These are phyloP conservation scores for Caranx melampygus DNA, from an alignment of 2,113 vertebrate genomes.

Conservation along the genomic window DNA sequence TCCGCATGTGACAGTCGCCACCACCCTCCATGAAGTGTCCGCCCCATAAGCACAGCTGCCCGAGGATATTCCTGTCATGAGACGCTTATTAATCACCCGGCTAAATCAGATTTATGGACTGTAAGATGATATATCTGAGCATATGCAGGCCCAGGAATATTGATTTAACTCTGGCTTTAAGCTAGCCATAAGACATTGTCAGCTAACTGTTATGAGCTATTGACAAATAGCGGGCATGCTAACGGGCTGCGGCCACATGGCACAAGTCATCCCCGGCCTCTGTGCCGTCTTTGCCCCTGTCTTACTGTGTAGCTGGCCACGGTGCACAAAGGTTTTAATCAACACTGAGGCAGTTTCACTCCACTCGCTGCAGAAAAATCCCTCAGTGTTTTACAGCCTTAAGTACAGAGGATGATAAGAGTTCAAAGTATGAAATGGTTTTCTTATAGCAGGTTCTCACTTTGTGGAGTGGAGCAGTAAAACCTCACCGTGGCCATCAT, in stretches of 20 bases:
- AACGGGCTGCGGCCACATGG: background rate
- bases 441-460: background rate
- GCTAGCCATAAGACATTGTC: slow-evolving; percentile 45
- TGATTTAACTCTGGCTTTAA: slow-evolving; percentile 59
- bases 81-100: slow-evolving; percentile 52
- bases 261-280: background rate
- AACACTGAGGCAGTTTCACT: background rate
- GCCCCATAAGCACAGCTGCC: slow-evolving; percentile 23
- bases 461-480: background rate
- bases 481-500: background rate
- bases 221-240: slow-evolving; percentile 28
- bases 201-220: slow-evolving; percentile 36
- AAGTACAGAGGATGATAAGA: slow-evolving; percentile 4
- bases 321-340: slow-evolving; percentile 29
- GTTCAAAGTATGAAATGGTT: slow-evolving; percentile 32
- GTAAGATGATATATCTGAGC: slow-evolving; percentile 45
- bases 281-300: background rate
- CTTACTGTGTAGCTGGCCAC: slow-evolving; percentile 31
- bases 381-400: slow-evolving; percentile 32
- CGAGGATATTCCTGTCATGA: slow-evolving; percentile 19
- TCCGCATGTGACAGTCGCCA: slow-evolving; percentile 9
- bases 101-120: slow-evolving; percentile 55
- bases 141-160: slow-evolving; percentile 53
- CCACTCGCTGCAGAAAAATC: slow-evolving; percentile 3
- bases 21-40: slow-evolving; percentile 25